Base-by-base conservation (phyloP, 1,140 invertebrate genomes). In the Ctenoplectra terminalis region DNA sequence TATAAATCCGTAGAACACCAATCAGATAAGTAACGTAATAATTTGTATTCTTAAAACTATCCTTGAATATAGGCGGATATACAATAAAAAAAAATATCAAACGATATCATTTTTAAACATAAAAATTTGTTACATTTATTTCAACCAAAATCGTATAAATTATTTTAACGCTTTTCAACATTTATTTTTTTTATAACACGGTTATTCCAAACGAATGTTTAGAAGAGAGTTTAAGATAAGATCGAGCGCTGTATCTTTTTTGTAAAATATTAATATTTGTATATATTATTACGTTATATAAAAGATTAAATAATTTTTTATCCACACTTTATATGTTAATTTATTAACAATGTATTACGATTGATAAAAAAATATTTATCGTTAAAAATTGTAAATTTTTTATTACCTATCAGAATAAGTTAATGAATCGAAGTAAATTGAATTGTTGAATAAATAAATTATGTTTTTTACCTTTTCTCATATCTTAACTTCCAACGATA, bases 1-100 rank as follows among this genome's bases (percentile, higher is more conserved):
- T 69, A 37, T 43, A 64, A 54, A 63, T 50, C 2, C 23, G 43
- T 11, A 43, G 34, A 54, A 56, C 46, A 75, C 82, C 82, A 84
- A 84, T 84, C 82, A 70, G 40, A 29, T 64, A n/a, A 43, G 8
- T 40, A 2, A 48, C 23, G 48, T 58, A 26, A 11, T 11, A 34
- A 58, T 29, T 34, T 50, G 60, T 3, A 23, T 70, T 70, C 29
- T 31, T 61, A 63, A 82, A 77, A 34, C 15, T 26, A 70, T 26
- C 37, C 56, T 23, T 20, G 5, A 0, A 5, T 70, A 54, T 31
- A 46, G 46, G 43, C 37, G 17, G 11, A 34, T 81, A 23, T 31
- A 13, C 50, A 81, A 61, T 8, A n/a, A 46, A 79, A 0, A 67
- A 4, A 17, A 13, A 23, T 76, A 23, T 29, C 29, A 43, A 58